Evolutionary conservation across 2,888 invertebrate genomes (phyloP).

Genomic region (Scaptomyza flava): DNA sequence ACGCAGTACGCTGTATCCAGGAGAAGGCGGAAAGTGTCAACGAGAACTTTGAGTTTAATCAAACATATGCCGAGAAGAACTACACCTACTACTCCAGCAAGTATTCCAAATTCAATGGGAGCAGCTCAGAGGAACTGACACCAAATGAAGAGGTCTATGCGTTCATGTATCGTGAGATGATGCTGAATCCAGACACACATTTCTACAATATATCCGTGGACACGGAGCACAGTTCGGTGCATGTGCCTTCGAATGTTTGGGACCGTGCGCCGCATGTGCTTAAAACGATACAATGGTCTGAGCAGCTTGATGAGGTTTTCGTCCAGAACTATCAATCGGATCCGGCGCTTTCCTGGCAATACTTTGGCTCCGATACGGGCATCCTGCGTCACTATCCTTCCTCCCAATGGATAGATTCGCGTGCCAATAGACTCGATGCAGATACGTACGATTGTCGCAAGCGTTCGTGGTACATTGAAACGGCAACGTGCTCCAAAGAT

Average conservation of each 20-base stretch:
- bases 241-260: constrained; percentile 97
- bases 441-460: constrained; percentile 97
- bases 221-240: constrained; percentile 92
- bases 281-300: constrained; percentile 95
- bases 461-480: constrained; percentile 98
- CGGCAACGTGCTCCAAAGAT: constrained; percentile 98
- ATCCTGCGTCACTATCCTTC: constrained; percentile 97
- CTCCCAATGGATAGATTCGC: constrained; percentile 87
- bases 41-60: constrained; percentile 86
- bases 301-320: constrained; percentile 92
- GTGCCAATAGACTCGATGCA: constrained; percentile 83
- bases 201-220: constrained; percentile 94
- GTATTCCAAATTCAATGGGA: constrained; percentile 86
- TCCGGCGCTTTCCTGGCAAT: constrained; percentile 97
- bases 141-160: constrained; percentile 76
- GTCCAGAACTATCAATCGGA: constrained; percentile 93
- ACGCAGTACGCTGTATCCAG: constrained; percentile 94
- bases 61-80: constrained; percentile 79
- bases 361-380: constrained; percentile 97
- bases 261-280: constrained; percentile 89
- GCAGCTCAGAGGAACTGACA: constrained; percentile 71
- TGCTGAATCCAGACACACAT: constrained; percentile 90
- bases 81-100: constrained; percentile 92
- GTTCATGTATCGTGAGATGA: constrained; percentile 86
- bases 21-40: constrained; percentile 90